These are phyloP conservation scores for Crocuta crocuta DNA, from an alignment of 2,113 vertebrate species.

Conservation along the genomic window DNA sequence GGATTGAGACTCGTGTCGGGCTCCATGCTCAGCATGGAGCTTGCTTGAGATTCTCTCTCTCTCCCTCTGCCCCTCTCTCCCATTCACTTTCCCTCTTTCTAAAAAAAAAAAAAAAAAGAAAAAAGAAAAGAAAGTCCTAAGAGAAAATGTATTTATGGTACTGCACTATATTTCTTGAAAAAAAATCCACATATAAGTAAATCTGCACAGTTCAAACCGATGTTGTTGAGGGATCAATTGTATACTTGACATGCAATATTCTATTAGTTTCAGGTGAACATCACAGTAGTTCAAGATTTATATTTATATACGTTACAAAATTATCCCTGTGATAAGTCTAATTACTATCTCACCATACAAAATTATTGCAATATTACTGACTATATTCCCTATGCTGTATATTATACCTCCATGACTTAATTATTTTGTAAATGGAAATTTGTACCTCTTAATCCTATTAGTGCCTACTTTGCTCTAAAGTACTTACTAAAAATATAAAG, in stretches of 20 bases:
- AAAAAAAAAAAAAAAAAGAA: too few relatives aligned
- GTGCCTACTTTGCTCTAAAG: background rate
- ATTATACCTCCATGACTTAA: background rate
- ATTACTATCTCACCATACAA: background rate
- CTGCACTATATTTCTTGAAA: background rate
- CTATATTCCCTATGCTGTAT: background rate
- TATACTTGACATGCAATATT: background rate
- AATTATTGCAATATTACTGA: background rate
- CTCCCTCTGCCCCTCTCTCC: too few relatives aligned
- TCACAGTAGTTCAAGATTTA: background rate
- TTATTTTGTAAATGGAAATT: background rate
- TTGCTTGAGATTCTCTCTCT: too few relatives aligned
- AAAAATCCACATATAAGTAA: background rate
- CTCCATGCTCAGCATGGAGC: too few relatives aligned
- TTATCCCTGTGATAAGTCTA: background rate
- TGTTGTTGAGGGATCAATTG: background rate
- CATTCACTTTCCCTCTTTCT: too few relatives aligned
- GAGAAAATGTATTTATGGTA: background rate
- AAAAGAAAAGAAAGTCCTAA: background rate
- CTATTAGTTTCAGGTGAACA: background rate
- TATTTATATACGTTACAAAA: background rate
- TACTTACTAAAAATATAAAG: constrained; percentile 12
- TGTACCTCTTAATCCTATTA: background rate
- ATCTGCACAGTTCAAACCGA: background rate
- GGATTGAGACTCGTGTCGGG: too few relatives aligned